Evolutionary conservation across 2,113 vertebrate species (phyloP).

Genomic region (Tympanuchus pallidicinctus): DNA sequence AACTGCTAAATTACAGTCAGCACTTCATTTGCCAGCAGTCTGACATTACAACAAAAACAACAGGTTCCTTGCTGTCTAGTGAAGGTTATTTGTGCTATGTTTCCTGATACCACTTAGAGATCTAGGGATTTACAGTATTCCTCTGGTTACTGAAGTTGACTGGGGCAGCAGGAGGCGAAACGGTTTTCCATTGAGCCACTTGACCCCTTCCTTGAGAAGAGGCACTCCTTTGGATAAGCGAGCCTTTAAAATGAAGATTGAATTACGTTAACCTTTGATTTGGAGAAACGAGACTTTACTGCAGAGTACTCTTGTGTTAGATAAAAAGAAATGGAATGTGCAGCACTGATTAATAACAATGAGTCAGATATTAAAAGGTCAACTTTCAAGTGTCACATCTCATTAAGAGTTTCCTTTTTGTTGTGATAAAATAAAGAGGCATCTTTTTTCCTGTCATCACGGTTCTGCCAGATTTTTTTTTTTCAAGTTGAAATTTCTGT

Average conservation of each 20-base stretch:
- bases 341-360: background rate
- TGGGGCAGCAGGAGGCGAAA: background rate
- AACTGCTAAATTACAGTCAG: constrained; percentile 46
- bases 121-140: constrained; percentile 37
- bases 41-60: constrained; percentile 53
- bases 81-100: constrained; percentile 20
- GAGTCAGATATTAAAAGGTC: constrained; percentile 11
- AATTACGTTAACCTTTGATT: constrained; percentile 32
- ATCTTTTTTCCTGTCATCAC: constrained; percentile 11
- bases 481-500: background rate
- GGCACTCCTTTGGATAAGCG: constrained; percentile 21
- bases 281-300: background rate
- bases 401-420: background rate
- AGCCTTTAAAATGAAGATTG: constrained; percentile 12
- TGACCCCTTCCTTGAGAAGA: constrained; percentile 11
- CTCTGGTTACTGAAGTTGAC: background rate
- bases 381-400: background rate
- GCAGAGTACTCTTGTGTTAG: background rate
- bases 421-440: background rate
- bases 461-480: background rate
- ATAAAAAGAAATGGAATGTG: background rate
- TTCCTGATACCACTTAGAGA: constrained; percentile 36
- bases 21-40: constrained; percentile 43
- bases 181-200: background rate
- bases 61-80: constrained; percentile 62